Percentiles rank a stretch among this genome's conserved stretches.
These are phyloP conservation scores for Ornithoptera priamus DNA, from an alignment of 2,888 invertebrate species.

Conservation along the genomic window DNA sequence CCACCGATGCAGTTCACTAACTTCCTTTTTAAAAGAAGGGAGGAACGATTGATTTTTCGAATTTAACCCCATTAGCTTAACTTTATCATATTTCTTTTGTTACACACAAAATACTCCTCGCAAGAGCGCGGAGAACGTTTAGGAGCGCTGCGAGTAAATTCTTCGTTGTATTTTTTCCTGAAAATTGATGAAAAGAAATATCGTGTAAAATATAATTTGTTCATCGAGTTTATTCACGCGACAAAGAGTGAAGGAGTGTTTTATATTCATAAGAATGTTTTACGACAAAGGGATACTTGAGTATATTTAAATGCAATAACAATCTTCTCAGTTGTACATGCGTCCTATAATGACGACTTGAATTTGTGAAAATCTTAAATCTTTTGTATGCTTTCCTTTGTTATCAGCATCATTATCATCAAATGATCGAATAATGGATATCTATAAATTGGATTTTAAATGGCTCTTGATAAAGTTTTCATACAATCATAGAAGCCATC, in stretches of 20 bases:
- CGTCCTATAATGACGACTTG: background rate
- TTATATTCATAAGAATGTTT: slow-evolving; percentile 41
- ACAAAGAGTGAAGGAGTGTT: slow-evolving; percentile 28
- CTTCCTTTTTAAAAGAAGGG: no score
- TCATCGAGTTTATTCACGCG: slow-evolving; percentile 27
- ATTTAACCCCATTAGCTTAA: background rate
- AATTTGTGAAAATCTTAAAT: background rate
- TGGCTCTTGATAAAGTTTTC: no score
- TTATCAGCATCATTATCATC: no score
- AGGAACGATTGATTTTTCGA: no score
- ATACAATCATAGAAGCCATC: no score
- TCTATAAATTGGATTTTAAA: no score
- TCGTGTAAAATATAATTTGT: slow-evolving; percentile 18
- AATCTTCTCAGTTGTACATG: slow-evolving; percentile 26
- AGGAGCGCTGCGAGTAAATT: background rate
- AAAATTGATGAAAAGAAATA: slow-evolving; percentile 9
- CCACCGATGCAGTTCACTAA: no score
- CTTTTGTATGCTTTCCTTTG: background rate
- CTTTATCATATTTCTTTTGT: background rate
- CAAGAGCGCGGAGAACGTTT: background rate
- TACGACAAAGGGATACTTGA: slow-evolving; percentile 35
- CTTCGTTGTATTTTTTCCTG: background rate
- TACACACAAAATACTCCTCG: background rate
- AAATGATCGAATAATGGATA: no score
- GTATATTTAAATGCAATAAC: slow-evolving; percentile 37